phyloP scores from a whole-genome alignment of 2,888 invertebrate species.

The Pomacea canaliculata region DNA sequence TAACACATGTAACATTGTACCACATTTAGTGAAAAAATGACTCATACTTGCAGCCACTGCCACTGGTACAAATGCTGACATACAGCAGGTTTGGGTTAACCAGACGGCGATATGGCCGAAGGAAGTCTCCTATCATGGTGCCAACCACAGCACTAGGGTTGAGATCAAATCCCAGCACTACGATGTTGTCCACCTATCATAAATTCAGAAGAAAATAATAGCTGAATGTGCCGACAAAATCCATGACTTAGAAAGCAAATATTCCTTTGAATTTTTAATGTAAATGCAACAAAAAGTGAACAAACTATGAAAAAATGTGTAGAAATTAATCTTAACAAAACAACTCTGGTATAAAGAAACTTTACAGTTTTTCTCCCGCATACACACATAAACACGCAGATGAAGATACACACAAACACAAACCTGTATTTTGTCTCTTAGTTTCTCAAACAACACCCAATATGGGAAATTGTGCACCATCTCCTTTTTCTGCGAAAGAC shows the following conservation, averaged over 20 bases:
- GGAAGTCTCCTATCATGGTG: conserved; percentile 49
- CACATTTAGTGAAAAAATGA: no score
- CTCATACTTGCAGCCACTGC: conserved; percentile 48
- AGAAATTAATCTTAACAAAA: no score
- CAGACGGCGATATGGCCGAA: conserved; percentile 63
- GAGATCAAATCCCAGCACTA: conserved; percentile 57
- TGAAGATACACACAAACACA: not conserved
- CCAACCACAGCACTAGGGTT: conserved; percentile 24
- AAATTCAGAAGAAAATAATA: not conserved
- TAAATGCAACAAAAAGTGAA: no score
- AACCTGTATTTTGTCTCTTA: conserved; percentile 60
- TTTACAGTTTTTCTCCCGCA: no score
- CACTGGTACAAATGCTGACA: conserved; percentile 62
- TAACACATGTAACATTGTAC: no score
- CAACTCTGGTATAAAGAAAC: no score
- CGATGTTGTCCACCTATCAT: conserved; percentile 63
- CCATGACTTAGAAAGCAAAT: no score
- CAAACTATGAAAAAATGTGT: no score
- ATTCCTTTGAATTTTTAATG: no score
- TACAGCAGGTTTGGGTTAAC: conserved; percentile 68
- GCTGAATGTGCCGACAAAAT: no score
- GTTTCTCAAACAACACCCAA: conserved; percentile 46
- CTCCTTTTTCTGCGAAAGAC: conserved; percentile 23
- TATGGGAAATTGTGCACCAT: conserved; percentile 45
- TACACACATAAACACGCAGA: no score